A percentile compares a stretch with the other conserved stretches of the same genome.
Conservation (phyloP, 37 sponge, comb jelly and placozoan species). For the Mnemiopsis leidyi region DNA sequence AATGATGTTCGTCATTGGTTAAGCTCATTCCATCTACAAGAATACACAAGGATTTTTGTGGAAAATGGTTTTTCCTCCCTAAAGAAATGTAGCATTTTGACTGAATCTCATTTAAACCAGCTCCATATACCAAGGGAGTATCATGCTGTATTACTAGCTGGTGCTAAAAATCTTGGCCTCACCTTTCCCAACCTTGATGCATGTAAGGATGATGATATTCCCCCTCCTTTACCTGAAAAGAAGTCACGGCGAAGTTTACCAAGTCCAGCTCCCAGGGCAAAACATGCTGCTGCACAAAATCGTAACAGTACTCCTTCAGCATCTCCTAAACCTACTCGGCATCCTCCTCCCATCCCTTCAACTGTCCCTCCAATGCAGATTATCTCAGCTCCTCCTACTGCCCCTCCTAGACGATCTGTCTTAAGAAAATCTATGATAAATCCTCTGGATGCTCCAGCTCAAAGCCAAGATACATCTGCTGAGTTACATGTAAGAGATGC, state of each 20-base stretch:
- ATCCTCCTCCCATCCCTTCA: neutral
- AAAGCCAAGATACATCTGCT: neutral
- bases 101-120: neutral
- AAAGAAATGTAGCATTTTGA: neutral
- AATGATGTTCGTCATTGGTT: constrained; percentile 20
- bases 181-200: neutral
- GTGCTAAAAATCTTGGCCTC: neutral
- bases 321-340: neutral
- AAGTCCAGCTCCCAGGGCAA: neutral
- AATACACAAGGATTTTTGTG: neutral
- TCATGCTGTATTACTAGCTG: neutral
- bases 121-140: neutral
- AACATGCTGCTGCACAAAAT: neutral
- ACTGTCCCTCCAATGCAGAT: neutral
- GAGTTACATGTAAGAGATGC: neutral
- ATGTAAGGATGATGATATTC: neutral
- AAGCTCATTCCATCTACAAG: neutral
- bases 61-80: neutral
- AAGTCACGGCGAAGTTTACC: neutral
- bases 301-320: neutral
- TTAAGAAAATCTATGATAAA: neutral
- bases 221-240: constrained; percentile 6
- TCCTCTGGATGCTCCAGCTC: neutral
- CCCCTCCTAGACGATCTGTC: neutral
- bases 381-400: neutral